A percentile compares a stretch with the other conserved stretches of the same genome.
Conservation (phyloP, 2,797 vertebrate genomes). For the Sebastiscus tertius region DNA sequence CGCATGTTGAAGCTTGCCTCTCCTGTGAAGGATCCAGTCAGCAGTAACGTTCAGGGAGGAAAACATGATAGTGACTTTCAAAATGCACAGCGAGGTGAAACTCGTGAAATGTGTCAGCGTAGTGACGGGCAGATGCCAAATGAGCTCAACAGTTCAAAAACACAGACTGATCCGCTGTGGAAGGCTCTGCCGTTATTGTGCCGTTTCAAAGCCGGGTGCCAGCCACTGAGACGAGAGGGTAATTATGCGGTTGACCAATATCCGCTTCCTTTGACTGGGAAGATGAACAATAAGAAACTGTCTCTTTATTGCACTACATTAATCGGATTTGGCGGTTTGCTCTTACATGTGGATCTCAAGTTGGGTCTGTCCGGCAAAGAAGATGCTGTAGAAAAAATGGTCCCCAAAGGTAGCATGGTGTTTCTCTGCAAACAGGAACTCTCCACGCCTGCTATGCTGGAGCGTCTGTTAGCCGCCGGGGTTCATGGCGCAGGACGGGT, state of each 20-base stretch:
- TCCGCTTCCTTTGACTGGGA: slow-evolving; percentile 73
- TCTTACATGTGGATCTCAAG: slow-evolving; percentile 78
- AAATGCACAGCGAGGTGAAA: not conserved
- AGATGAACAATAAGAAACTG: slow-evolving; percentile 45
- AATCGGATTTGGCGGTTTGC: slow-evolving; percentile 75
- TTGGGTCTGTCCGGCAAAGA: slow-evolving; percentile 76
- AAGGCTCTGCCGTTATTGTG: slow-evolving; percentile 72
- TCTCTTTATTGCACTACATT: slow-evolving; percentile 79
- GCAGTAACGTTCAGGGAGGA: not conserved
- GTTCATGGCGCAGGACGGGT: slow-evolving; percentile 83
- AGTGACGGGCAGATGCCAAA: not conserved
- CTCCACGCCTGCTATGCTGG: slow-evolving; percentile 84
- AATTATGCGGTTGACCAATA: slow-evolving; percentile 82
- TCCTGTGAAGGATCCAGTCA: slow-evolving; percentile 30
- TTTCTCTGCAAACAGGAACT: slow-evolving; percentile 87
- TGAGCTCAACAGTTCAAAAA: slow-evolving; percentile 10
- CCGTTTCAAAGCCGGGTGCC: slow-evolving; percentile 77
- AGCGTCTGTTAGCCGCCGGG: slow-evolving; percentile 79
- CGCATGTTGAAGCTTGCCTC: slow-evolving; percentile 69
- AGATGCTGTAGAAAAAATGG: slow-evolving; percentile 78
- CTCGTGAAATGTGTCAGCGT: slow-evolving; percentile 1
- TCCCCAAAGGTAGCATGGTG: slow-evolving; percentile 75
- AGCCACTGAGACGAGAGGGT: slow-evolving; percentile 59
- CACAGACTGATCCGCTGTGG: slow-evolving; percentile 76
- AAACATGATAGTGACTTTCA: not conserved